phyloP scores from a whole-genome alignment of 2,888 invertebrate species.

The Temnothorax unifasciatus region DNA sequence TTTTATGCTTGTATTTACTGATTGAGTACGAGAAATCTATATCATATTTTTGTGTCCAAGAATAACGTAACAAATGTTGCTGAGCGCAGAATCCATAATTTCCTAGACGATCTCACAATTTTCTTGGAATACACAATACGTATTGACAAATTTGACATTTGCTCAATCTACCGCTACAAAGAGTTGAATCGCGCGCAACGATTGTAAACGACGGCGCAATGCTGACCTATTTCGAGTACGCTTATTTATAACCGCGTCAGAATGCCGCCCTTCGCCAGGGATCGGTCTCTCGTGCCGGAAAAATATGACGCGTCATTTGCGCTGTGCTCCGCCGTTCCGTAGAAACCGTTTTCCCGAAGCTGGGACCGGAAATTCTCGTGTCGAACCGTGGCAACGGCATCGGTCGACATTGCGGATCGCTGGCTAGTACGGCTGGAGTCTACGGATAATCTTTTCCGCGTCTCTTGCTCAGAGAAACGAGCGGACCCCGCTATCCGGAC shows the following conservation, averaged over 20 bases:
- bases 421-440: conserved; percentile 60
- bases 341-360: background rate
- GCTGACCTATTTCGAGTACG: conserved; percentile 14
- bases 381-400: conserved; percentile 36
- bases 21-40: background rate
- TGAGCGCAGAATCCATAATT: background rate
- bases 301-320: conserved; percentile 33
- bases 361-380: background rate
- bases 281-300: conserved; percentile 19
- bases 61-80: background rate
- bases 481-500: conserved; percentile 8
- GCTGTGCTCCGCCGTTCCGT: background rate
- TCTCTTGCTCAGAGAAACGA: conserved; percentile 38
- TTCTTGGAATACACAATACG: background rate
- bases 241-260: conserved; percentile 20
- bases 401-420: conserved; percentile 60
- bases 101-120: background rate
- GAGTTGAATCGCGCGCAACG: background rate
- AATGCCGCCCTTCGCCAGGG: background rate
- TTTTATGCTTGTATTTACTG: background rate
- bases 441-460: conserved; percentile 70
- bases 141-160: background rate
- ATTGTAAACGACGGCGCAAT: background rate
- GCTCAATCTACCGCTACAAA: background rate
- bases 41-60: background rate